Percentiles rank a stretch among this genome's conserved stretches.
These are phyloP conservation scores for Limnodromus scolopaceus DNA, from an alignment of 2,797 vertebrate species.

Conservation along the genomic window DNA sequence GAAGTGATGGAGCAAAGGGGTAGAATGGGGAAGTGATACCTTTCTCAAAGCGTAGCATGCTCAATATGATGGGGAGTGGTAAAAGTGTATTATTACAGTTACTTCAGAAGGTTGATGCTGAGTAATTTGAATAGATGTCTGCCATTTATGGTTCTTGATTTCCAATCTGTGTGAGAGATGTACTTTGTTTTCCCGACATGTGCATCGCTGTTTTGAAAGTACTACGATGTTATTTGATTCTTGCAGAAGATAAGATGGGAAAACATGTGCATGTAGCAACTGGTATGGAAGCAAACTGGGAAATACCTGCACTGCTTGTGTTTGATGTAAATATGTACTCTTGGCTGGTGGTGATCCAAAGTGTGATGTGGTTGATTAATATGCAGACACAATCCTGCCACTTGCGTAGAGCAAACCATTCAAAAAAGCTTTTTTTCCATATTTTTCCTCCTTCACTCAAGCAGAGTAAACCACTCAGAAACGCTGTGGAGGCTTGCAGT, in stretches of 20 bases:
- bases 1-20: not conserved
- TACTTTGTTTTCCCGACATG: not conserved
- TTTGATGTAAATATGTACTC: not conserved
- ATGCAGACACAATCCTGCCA: not conserved
- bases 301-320: not conserved
- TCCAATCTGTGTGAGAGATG: not conserved
- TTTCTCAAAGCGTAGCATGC: not conserved
- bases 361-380: not conserved
- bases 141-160: not conserved
- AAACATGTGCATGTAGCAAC: not conserved
- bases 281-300: not conserved
- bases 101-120: not conserved
- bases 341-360: not conserved
- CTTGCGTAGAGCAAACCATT: not conserved
- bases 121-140: not conserved
- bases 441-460: not conserved
- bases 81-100: not conserved
- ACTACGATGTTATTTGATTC: not conserved
- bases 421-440: fast-evolving
- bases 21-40: not conserved
- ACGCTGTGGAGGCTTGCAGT: not conserved
- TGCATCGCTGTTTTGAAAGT: not conserved
- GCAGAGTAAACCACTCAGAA: not conserved
- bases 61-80: not conserved
- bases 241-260: not conserved